Conservation (phyloP, 1,140 invertebrate genomes). For the Listronotus bonariensis region DNA sequence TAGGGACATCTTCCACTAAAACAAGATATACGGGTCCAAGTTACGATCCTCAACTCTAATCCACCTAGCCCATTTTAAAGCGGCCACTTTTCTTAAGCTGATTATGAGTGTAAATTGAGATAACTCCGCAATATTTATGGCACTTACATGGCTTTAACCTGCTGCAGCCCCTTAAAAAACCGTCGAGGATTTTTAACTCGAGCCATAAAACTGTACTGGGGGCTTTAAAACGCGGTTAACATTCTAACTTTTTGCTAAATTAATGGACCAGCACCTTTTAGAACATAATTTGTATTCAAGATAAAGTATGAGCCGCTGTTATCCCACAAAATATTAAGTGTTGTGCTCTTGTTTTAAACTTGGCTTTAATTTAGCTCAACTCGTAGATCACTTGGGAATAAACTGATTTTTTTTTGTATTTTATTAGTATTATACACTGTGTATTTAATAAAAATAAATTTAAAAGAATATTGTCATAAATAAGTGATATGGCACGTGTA, state of each 20-base stretch:
- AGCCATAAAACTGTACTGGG: constrained; percentile 34
- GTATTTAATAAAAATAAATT: too few species aligned
- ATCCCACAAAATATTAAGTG: constrained; percentile 38
- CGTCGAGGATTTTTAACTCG: constrained; percentile 39
- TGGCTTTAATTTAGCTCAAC: constrained; percentile 37
- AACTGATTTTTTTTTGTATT: background rate
- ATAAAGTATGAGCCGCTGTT: constrained; percentile 41
- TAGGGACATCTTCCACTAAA: constrained; percentile 32
- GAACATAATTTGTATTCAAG: constrained; percentile 47
- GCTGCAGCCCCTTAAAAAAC: constrained; percentile 41
- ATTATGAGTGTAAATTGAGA: constrained; percentile 58
- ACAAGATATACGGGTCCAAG: constrained; percentile 48
- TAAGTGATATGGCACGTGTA: too few species aligned
- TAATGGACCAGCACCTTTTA: constrained; percentile 51
- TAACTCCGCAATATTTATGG: constrained; percentile 57
- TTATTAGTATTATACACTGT: too few species aligned
- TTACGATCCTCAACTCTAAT: constrained; percentile 51
- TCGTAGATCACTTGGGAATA: background rate
- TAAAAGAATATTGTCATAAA: too few species aligned
- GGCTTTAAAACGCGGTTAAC: constrained; percentile 44
- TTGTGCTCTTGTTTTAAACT: constrained; percentile 34
- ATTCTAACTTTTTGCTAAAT: constrained; percentile 50
- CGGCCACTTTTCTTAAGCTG: constrained; percentile 57
- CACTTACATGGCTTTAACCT: constrained; percentile 55
- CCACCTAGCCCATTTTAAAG: constrained; percentile 56